Evolutionary conservation across 2,888 invertebrate genomes (phyloP).

Genomic region (Caenorhabditis zanzibari): DNA sequence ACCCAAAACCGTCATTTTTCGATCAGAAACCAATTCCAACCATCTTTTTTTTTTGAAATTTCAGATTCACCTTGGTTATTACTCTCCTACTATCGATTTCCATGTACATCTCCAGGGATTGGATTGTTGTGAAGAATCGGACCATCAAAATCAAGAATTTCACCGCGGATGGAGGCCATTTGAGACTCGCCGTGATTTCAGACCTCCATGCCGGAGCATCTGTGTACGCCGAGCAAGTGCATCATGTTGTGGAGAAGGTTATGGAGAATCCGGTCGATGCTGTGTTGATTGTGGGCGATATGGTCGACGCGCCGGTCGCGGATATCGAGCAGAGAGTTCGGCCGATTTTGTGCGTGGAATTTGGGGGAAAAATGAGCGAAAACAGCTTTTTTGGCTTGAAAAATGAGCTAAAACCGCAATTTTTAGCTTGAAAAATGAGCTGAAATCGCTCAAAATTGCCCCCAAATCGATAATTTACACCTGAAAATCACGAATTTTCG

Average conservation of each 20-base stretch:
- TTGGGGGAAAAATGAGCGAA: no score
- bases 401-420: no score
- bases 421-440: no score
- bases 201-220: slow-evolving; percentile 79
- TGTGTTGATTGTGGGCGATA: slow-evolving; percentile 84
- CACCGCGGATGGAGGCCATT: slow-evolving; percentile 43
- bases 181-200: slow-evolving; percentile 73
- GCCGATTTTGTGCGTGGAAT: slow-evolving; percentile 69
- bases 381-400: no score
- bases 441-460: neutral
- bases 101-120: slow-evolving; percentile 70
- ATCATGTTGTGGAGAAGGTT: slow-evolving; percentile 69
- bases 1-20: neutral
- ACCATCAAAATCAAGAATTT: slow-evolving; percentile 66
- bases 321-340: slow-evolving; percentile 74
- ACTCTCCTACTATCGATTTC: slow-evolving; percentile 62
- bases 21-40: neutral
- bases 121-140: slow-evolving; percentile 70
- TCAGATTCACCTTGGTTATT: slow-evolving; percentile 63
- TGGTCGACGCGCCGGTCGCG: slow-evolving; percentile 83
- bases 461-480: neutral
- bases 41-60: slow-evolving; percentile 1
- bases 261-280: slow-evolving; percentile 80
- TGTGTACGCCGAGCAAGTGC: slow-evolving; percentile 68
- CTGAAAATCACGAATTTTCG: no score